Evolutionary conservation across 1,140 invertebrate genomes (phyloP), one percentile per base, ranked within the genome.

Genomic region (Drosophila teissieri): DNA sequence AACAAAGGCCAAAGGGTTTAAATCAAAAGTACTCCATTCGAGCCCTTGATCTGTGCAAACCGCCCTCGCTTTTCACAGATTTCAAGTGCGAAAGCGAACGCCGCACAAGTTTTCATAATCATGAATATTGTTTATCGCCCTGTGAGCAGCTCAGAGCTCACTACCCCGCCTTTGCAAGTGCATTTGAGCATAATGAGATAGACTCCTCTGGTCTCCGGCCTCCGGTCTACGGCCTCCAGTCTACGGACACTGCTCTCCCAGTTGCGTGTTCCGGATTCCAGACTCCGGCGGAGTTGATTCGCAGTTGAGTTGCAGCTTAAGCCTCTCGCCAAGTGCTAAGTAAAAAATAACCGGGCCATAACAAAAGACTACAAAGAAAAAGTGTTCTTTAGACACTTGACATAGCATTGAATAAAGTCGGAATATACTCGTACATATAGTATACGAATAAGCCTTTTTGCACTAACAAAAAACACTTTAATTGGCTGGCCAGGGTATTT

Each of bases 81-180:
- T 45, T 68, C 45, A 68, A 68, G 64, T 64, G 64, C 64, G 64
- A 68, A 68, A 62, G 62, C 44, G 34, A 75, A 58, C 44, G 53
- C 73, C 52, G 37, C 72, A 58, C 55, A 76, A 76, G 56, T 77
- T 77, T 76, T 69, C 73, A 77, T 76, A 77, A 77, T 76, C 74
- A 76, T 56, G 74, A 77, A 77, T 77, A 77, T 76, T 76, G 73
- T 77, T 77, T 76, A 77, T 76, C 55, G 73, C 63, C 49, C 63
- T 62, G 63, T 51, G 64, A 69, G 63, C 63, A 75, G 61, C 61
- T 75, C 53, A 60, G 48, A 69, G 44, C 34, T 49, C 10, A 19
- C 19, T 19, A 19, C 19, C 11, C 55, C 36, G 53, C 54, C 54
- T 42, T 67, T 76, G 42, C 42, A 46, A 67, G 73, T 76, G 73